phyloP scores from a whole-genome alignment of 2,113 vertebrate species.

The Chamaea fasciata region DNA sequence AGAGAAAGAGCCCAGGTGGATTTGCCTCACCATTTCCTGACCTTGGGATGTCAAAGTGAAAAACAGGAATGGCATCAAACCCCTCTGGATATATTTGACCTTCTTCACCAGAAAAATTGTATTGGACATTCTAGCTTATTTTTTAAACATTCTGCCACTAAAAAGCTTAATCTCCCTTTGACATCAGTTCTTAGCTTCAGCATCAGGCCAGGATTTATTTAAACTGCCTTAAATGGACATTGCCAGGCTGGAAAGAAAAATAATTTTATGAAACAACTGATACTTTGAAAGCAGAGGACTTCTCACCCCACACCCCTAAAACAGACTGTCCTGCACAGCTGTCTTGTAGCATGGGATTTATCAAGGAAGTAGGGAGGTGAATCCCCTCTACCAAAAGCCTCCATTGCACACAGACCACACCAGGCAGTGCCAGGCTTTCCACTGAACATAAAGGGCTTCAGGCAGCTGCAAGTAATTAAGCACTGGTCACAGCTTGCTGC shows the following conservation, averaged over 20 bases:
- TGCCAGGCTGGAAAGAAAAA: conserved; percentile 33
- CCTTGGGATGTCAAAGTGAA: background rate
- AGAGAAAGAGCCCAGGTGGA: background rate
- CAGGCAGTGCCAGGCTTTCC: background rate
- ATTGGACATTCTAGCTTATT: background rate
- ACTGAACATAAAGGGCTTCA: background rate
- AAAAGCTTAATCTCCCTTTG: background rate
- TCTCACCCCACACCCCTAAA: background rate
- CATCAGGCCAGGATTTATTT: background rate
- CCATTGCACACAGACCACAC: background rate
- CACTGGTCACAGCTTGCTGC: background rate
- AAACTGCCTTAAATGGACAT: background rate
- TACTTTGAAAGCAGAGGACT: conserved; percentile 23
- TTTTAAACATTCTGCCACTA: conserved; percentile 10
- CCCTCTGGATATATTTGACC: background rate
- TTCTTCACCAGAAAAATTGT: background rate
- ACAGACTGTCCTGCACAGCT: background rate
- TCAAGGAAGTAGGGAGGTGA: background rate
- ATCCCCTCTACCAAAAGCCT: background rate
- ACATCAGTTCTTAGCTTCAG: background rate
- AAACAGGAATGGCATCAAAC: background rate
- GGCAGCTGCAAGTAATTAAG: background rate
- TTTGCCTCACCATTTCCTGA: background rate
- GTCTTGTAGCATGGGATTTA: background rate
- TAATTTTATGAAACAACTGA: background rate